Base-by-base conservation (phyloP, 2,797 vertebrate species). In the Hippopotamyrus pictus region DNA sequence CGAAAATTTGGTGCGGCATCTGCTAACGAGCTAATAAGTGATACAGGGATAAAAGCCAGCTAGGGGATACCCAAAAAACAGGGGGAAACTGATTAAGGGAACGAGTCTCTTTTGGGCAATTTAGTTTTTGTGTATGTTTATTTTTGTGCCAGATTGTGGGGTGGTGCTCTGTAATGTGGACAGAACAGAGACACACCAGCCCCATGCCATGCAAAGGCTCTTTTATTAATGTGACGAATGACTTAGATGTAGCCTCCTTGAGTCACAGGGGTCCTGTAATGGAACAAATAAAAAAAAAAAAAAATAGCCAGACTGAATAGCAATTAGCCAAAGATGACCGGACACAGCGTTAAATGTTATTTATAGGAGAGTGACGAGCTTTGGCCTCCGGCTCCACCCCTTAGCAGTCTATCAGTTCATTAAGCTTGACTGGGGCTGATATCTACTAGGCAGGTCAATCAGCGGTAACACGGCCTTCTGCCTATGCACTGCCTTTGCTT, bases 1-100 rank as follows among this genome's bases (percentile, higher is more conserved):
- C 19, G 19, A 46, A 82, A 82, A 82, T 82, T 82, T 46, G 41
- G 76, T 82, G 76, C 76, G 41, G 41, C 76, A 82, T 82, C 76
- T 46, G 41, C 76, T 82, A 82, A 82, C 76, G 76, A 82, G 76
- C 76, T 82, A 82, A 82, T 82, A 82, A 82, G 76, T 82, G 76
- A 82, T 82, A 82, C 76, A 82, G 76, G 76, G 76, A 22, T 82
- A 82, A 82, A 82, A 82, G 76, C 76, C 76, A 46, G 8, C 76
- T 46, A 46, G 41, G 76, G 41, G 76, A 46, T 44, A 82, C n/a
- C 17, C 37, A n/a, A 46, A 82, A 82, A 82, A 46, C 3, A 17
- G 76, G 29, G 41, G 76, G 41, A 22, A 46, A 46, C 76, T 82
- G 76, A 82, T 82, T 46, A 82, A 82, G 76, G 76, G 8, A 46